phyloP scores from a whole-genome alignment of 2,797 vertebrate species.

The Pantherophis alleghaniensis region DNA sequence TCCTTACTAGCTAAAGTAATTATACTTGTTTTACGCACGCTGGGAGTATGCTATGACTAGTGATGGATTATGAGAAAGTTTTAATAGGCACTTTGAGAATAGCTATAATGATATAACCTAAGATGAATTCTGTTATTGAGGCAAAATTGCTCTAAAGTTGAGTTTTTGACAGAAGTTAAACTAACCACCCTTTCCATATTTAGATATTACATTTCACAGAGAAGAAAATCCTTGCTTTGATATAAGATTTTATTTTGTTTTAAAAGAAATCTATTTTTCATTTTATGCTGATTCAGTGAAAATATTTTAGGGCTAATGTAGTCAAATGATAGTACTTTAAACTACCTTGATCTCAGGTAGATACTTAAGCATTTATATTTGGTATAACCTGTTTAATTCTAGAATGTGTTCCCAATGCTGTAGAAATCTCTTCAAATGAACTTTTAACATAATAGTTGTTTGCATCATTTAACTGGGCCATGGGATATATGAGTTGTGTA shows the following conservation, averaged over 20 bases:
- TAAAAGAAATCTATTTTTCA: neutral
- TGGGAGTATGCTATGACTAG: constrained; percentile 22
- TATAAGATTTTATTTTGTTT: neutral
- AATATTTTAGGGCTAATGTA: neutral
- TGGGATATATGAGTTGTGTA: neutral
- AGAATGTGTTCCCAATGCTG: constrained; percentile 1
- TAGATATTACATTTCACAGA: neutral
- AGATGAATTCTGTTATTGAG: neutral
- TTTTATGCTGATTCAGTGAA: neutral
- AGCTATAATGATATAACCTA: neutral
- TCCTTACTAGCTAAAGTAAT: constrained; percentile 28
- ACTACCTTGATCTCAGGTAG: neutral
- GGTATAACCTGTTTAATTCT: neutral
- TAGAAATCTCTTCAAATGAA: neutral
- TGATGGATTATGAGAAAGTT: constrained; percentile 25
- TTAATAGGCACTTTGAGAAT: constrained; percentile 1
- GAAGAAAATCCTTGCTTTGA: neutral
- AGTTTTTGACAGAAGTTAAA: neutral
- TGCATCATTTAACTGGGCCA: neutral
- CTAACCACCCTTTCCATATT: neutral
- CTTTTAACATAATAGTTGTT: constrained; percentile 1
- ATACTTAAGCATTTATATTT: neutral
- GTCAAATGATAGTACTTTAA: neutral
- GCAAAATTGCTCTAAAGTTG: neutral
- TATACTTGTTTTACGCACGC: constrained; percentile 3